These are phyloP conservation scores for Anastrepha ludens DNA, from an alignment of 1,140 invertebrate genomes.

Conservation along the genomic window DNA sequence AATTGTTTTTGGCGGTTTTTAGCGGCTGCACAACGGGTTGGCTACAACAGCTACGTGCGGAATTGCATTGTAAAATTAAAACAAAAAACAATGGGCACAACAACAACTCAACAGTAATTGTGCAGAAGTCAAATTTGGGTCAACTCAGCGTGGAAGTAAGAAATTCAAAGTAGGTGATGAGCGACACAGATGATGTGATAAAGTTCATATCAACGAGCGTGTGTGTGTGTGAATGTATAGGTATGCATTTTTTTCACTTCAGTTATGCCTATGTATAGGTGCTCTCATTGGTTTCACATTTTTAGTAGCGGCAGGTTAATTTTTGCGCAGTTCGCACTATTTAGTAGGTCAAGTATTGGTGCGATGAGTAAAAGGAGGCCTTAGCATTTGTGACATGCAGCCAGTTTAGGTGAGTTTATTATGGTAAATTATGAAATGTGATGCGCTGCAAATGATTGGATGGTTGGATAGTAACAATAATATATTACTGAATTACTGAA, in stretches of 20 bases:
- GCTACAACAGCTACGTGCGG: background rate
- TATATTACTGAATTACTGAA: too few species aligned
- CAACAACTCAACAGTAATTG: slow-evolving; percentile 56
- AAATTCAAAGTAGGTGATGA: slow-evolving; percentile 73
- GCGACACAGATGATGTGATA: slow-evolving; percentile 72
- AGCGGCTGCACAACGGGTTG: slow-evolving; percentile 58
- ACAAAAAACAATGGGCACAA: background rate
- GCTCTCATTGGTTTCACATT: background rate
- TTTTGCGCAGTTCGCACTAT: background rate
- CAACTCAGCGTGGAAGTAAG: slow-evolving; percentile 67
- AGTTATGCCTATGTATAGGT: background rate
- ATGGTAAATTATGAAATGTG: too few species aligned
- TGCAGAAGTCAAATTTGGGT: slow-evolving; percentile 52
- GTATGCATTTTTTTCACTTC: background rate
- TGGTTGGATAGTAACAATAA: too few species aligned
- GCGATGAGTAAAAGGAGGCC: too few species aligned
- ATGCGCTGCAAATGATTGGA: too few species aligned
- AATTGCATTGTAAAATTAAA: background rate
- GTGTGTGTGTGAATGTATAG: background rate
- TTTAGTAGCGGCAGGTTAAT: slow-evolving; percentile 38
- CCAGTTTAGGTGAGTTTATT: too few species aligned
- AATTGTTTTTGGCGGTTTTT: slow-evolving; percentile 72
- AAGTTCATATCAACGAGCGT: slow-evolving; percentile 66
- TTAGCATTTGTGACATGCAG: too few species aligned
- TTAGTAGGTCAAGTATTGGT: slow-evolving; percentile 1